A percentile compares a stretch with the other conserved stretches of the same genome.
Conservation (phyloP, 2,113 vertebrate genomes). For the Gallinago jamesoni region DNA sequence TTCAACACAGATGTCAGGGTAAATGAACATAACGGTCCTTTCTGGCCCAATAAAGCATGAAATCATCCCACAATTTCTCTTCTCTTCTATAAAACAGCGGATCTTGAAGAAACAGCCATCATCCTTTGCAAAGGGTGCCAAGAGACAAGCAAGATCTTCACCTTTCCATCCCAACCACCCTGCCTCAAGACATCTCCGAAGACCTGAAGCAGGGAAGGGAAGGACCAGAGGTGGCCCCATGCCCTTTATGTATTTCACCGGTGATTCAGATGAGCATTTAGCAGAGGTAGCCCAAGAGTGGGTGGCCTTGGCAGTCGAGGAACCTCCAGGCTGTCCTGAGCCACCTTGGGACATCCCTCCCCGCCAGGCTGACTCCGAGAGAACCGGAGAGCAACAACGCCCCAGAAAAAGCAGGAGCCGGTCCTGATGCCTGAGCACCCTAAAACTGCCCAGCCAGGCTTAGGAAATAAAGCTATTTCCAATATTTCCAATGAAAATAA, state of each 20-base stretch:
- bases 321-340: neutral
- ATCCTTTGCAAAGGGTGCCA: neutral
- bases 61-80: neutral
- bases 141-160: neutral
- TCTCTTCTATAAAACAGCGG: neutral
- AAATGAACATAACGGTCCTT: neutral
- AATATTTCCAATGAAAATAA: neutral
- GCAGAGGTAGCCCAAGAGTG: neutral
- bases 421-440: neutral
- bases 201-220: neutral
- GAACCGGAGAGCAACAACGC: fast-evolving
- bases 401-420: neutral
- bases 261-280: neutral
- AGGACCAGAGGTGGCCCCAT: neutral
- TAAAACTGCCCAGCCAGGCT: neutral
- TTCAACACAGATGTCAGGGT: slow-evolving; percentile 6
- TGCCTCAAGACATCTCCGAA: neutral
- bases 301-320: fast-evolving
- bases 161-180: neutral
- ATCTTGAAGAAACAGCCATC: neutral
- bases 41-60: neutral
- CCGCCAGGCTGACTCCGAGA: neutral
- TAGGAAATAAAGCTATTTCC: neutral
- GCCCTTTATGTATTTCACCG: neutral
- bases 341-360: neutral